These are phyloP conservation scores for Priocnemis perturbator DNA, from an alignment of 2,888 invertebrate genomes.

Conservation along the genomic window DNA sequence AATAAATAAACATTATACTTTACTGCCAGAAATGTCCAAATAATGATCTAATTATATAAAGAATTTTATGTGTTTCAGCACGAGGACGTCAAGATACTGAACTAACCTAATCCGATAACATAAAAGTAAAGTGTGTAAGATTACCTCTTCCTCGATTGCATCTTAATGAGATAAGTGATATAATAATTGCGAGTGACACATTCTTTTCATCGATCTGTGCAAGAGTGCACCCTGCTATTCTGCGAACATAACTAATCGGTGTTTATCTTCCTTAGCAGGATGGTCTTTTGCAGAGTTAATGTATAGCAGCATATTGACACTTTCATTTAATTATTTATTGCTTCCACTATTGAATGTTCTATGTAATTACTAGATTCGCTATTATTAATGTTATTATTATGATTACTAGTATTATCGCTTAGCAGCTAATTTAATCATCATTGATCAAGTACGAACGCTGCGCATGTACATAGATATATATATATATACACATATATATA, in stretches of 20 bases:
- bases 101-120: conserved; percentile 40
- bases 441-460: conserved; percentile 13
- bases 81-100: conserved; percentile 54
- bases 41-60: conserved; percentile 9
- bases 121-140: conserved; percentile 49
- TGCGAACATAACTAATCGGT: conserved; percentile 15
- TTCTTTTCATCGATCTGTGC: conserved; percentile 28
- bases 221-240: conserved; percentile 29
- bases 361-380: conserved; percentile 49
- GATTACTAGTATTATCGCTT: conserved; percentile 38
- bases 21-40: not conserved
- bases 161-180: conserved; percentile 44
- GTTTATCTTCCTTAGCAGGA: conserved; percentile 22
- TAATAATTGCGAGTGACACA: conserved; percentile 30
- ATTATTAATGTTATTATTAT: conserved; percentile 45
- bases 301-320: conserved; percentile 40
- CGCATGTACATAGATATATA: conserved; percentile 45
- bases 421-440: conserved; percentile 44
- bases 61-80: conserved; percentile 49
- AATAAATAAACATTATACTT: not conserved
- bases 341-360: conserved; percentile 55
- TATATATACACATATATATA: conserved; percentile 16
- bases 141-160: conserved; percentile 53
- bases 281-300: conserved; percentile 32
- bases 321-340: conserved; percentile 57